Evolutionary conservation across 2,888 invertebrate genomes (phyloP).

Genomic region (Pseudococcus longispinus): DNA sequence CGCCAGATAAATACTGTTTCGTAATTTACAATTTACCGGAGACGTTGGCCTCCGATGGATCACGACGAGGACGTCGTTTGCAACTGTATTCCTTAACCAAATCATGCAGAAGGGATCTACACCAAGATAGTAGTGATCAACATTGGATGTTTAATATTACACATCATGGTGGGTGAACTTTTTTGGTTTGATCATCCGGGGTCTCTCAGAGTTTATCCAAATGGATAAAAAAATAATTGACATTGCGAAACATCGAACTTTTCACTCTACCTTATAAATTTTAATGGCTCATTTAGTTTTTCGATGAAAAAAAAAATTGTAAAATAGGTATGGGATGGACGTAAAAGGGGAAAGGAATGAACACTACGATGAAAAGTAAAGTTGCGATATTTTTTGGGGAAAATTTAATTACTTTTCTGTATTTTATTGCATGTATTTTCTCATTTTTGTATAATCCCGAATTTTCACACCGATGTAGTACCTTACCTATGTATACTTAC

Average conservation of each 20-base stretch:
- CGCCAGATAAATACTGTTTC: constrained; percentile 70
- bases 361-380: no score
- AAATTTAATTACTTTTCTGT: no score
- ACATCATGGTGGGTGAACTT: constrained; percentile 69
- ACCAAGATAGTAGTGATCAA: constrained; percentile 61
- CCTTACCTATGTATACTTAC: not conserved
- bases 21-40: constrained; percentile 62
- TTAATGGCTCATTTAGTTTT: no score
- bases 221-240: no score
- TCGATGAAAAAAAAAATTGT: no score
- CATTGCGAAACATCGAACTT: no score
- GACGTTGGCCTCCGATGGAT: constrained; percentile 47
- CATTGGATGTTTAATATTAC: constrained; percentile 69
- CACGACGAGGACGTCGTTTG: constrained; percentile 53
- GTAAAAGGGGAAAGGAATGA: no score
- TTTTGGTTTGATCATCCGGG: not conserved
- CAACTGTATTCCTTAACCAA: constrained; percentile 66
- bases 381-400: no score
- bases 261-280: no score
- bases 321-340: no score
- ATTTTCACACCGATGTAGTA: not conserved
- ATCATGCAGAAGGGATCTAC: constrained; percentile 68
- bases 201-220: not conserved
- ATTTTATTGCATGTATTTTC: not conserved
- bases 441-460: not conserved